Evolutionary conservation across 2,797 vertebrate genomes (phyloP).

Genomic region (Urosaurus nigricauda): DNA sequence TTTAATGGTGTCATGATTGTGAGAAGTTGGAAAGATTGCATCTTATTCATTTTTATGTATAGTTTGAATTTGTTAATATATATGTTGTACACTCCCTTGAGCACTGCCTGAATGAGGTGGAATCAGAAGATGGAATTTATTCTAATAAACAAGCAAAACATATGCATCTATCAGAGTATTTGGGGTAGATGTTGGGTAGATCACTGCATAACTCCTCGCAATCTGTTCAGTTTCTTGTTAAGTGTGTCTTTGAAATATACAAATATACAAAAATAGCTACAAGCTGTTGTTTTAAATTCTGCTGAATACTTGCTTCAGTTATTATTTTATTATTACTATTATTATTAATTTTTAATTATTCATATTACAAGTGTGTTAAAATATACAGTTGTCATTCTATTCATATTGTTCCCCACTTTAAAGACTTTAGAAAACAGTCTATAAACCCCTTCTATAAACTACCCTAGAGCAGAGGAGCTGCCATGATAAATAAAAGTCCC

Average conservation of each 20-base stretch:
- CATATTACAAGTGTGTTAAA: neutral
- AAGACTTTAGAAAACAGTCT: too few species aligned
- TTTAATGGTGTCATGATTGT: neutral
- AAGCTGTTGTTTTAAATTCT: too few species aligned
- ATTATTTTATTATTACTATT: too few species aligned
- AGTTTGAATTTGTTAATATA: neutral
- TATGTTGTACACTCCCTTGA: neutral
- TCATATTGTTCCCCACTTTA: neutral
- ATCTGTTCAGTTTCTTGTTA: neutral
- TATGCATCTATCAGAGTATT: neutral
- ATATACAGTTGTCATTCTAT: neutral
- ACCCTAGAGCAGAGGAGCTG: too few species aligned
- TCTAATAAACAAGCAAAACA: neutral
- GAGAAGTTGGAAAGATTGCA: neutral
- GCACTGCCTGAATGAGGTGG: neutral
- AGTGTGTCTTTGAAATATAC: too few species aligned
- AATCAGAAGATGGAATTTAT: neutral
- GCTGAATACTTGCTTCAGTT: neutral
- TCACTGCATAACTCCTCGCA: neutral
- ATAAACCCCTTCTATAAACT: too few species aligned
- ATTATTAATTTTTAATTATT: neutral
- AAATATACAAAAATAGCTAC: too few species aligned
- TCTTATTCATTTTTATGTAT: too few species aligned
- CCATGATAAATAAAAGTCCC: too few species aligned
- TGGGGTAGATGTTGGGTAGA: neutral